Conservation (phyloP, 2,888 invertebrate genomes). For the Prionchulus punctatus region DNA sequence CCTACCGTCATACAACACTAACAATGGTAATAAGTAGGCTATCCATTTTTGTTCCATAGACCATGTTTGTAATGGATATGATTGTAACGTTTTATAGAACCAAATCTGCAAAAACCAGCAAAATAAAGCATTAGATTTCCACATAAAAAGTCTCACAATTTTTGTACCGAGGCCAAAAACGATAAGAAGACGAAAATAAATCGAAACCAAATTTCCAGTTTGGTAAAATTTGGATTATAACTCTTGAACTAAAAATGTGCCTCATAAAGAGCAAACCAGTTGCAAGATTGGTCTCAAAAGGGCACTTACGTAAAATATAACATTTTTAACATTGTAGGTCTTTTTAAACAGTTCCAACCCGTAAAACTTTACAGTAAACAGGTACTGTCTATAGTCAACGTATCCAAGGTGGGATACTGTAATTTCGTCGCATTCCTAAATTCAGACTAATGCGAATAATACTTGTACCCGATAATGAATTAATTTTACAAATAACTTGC, state of each 20-base stretch:
- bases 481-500: constrained; percentile 17
- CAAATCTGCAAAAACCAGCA: constrained; percentile 52
- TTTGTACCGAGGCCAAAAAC: constrained; percentile 40
- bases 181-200: constrained; percentile 75
- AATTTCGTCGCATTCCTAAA: constrained; percentile 66
- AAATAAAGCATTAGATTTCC: background rate
- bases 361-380: constrained; percentile 63
- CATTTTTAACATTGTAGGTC: constrained; percentile 51
- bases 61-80: constrained; percentile 77
- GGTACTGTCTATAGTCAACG: constrained; percentile 69
- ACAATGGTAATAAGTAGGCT: constrained; percentile 62
- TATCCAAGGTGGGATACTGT: constrained; percentile 73
- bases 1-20: constrained; percentile 80
- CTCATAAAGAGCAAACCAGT: constrained; percentile 13
- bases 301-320: constrained; percentile 36
- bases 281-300: constrained; percentile 7
- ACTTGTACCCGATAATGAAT: background rate
- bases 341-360: constrained; percentile 49
- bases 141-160: background rate
- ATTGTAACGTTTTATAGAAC: constrained; percentile 72
- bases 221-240: constrained; percentile 85
- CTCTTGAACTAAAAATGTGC: constrained; percentile 65
- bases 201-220: constrained; percentile 91
- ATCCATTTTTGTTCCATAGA: constrained; percentile 96
- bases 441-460: background rate